Conservation (phyloP, 2,113 vertebrate genomes). For the Phodopus roborovskii region DNA sequence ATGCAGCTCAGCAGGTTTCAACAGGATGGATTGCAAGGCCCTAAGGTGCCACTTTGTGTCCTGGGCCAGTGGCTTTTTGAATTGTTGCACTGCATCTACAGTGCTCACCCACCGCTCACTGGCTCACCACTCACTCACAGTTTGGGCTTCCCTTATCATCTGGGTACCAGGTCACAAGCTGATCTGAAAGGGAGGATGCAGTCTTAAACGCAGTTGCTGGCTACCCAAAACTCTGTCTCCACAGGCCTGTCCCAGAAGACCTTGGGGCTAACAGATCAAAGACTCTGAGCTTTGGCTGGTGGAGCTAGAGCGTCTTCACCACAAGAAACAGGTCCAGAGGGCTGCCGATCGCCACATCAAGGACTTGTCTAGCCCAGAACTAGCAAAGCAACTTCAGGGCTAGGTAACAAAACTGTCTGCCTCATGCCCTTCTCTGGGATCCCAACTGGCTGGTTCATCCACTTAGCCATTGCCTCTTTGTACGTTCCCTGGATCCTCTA, state of each 20-base stretch:
- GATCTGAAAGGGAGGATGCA: constrained; percentile 81
- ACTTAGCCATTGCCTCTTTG: constrained; percentile 49
- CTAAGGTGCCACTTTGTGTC: constrained; percentile 90
- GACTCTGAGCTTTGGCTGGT: constrained; percentile 66
- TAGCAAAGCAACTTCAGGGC: background rate
- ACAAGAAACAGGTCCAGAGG: constrained; percentile 29
- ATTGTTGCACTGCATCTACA: constrained; percentile 85
- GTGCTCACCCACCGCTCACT: constrained; percentile 39
- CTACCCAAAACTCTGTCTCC: constrained; percentile 81
- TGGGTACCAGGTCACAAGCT: constrained; percentile 79
- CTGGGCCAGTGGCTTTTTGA: constrained; percentile 87
- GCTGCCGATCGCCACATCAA: background rate
- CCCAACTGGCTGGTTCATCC: background rate
- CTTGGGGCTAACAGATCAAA: constrained; percentile 53
- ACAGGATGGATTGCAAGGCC: constrained; percentile 88
- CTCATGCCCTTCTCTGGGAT: background rate
- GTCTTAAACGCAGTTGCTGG: constrained; percentile 56
- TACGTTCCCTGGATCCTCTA: background rate
- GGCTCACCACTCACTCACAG: constrained; percentile 84
- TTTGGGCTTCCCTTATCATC: constrained; percentile 79
- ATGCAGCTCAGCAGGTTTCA: constrained; percentile 87
- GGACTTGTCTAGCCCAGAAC: background rate
- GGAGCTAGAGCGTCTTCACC: constrained; percentile 2
- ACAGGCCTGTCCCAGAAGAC: background rate
- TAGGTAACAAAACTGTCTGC: background rate